Evolutionary conservation across 35 echinoderm and acorn worm species (phyloP), one percentile per base, ranked within the genome.

Genomic region (Strongylocentrotus purpuratus): DNA sequence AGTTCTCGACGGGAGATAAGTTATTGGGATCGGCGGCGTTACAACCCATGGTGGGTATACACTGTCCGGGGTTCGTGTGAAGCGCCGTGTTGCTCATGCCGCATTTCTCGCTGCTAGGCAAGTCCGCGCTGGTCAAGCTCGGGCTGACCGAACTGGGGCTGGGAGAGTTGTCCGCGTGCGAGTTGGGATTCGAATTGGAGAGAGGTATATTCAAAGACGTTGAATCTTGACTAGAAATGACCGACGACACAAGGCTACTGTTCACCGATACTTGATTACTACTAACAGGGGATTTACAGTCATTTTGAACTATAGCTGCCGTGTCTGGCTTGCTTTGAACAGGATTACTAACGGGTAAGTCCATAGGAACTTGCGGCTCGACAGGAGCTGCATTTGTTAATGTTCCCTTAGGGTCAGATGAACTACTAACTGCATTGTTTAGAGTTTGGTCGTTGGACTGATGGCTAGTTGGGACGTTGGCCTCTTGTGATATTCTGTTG

Each of bases 21-120:
- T 46, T 89, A 46, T 25, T 46, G 11, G 87, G 87, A 33, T 89
- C 87, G 32, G 45, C 87, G 15, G 87, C 87, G 32, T 46, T 89
- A 28, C 87, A 89, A 46, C 87, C 87, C 33, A 89, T 46, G 1
- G 87, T 46, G 87, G 87, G 87, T 89, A 89, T 89, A 89, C 87
- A 89, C n/a, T 89, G 87, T 89, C 87, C 87, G 17, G 87, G 87
- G 87, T 89, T 89, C 32, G 87, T 89, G 33, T 89, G 32, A 45
- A 89, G 32, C 31, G 33, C 33, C 4, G 45, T 46, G 87, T 46
- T 89, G 33, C 87, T 46, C 87, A 46, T 46, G 4, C 33, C 87
- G 31, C 87, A 89, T 89, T 89, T 89, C 87, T 89, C 87, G 87
- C 45, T 89, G 20, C n/a, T n/a, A n/a, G 87, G 87, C 20, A 89